Evolutionary conservation across 1,140 invertebrate genomes (phyloP), one percentile per base, ranked within the genome.

Genomic region (Bombus pyrosoma): DNA sequence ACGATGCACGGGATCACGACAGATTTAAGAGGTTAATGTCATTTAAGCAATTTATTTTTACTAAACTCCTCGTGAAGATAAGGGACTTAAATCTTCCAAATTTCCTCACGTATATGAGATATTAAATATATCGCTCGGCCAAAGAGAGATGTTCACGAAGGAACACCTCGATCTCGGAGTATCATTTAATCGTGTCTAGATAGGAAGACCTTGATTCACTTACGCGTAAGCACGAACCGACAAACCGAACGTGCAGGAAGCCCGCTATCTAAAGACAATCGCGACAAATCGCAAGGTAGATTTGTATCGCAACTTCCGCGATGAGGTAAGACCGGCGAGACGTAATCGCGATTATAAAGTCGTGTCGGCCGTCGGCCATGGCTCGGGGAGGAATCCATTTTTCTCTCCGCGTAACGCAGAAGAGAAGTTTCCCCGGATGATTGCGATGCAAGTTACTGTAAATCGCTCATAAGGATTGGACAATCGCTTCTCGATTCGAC

Each of bases 271-370:
- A 43, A 85, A 85, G 83, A 85, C 83, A 76, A 85, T 85, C 83
- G 76, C 76, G 83, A 80, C 76, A 85, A 85, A 85, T 85, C 68
- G 83, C 25, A 43, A 83, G 84, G 75, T 43, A 89, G 87, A 89
- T 89, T 73, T 37, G 69, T 89, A 89, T 83, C 88, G 80, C 37
- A 62, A 89, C 83, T 89, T 89, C 88, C 88, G 87, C 84, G 79
- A 82, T 89, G 83, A 86, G 73, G 83, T 71, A 80, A 89, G 74
- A 62, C 72, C 41, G n/a, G 43, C 68, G 47, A 41, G 43, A 80
- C 47, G 86, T 59, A 72, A 75, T 66, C 83, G 37, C 34, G 57
- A 84, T 81, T 81, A 64, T 73, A 77, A 79, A 73, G 34, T 15
- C 41, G 59, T 53, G 37, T 69, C 43, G 10, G 75, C 59, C 28